Evolutionary conservation across 2,113 vertebrate genomes (phyloP).

Genomic region (Crotophaga sulcirostris): DNA sequence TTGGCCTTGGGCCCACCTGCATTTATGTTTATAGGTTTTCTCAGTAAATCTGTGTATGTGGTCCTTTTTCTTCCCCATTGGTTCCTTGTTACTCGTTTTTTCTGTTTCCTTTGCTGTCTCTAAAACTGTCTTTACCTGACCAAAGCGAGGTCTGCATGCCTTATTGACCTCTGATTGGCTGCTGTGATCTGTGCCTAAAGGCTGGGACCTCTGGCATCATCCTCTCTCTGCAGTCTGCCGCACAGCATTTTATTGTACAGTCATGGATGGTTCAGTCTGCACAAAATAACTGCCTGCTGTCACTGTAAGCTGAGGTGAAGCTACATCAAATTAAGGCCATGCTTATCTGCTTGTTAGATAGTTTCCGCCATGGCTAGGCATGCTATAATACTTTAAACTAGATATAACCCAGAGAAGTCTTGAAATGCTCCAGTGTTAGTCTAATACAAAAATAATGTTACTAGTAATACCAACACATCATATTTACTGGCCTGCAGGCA

Average conservation of each 20-base stretch:
- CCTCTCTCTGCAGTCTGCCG: background rate
- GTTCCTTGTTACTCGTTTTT: background rate
- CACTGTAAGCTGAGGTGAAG: background rate
- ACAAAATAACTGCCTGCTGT: background rate
- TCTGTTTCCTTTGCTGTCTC: background rate
- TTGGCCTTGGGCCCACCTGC: background rate
- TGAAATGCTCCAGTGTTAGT: background rate
- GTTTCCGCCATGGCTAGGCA: background rate
- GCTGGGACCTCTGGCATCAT: background rate
- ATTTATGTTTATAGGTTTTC: background rate
- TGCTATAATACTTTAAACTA: background rate
- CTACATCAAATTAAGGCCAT: background rate
- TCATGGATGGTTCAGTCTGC: background rate
- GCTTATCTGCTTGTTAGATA: background rate
- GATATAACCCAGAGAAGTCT: background rate
- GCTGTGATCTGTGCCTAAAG: background rate
- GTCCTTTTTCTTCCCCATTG: background rate
- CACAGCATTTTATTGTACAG: background rate
- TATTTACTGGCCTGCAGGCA: background rate
- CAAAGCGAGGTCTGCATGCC: accelerated
- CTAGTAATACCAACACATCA: no score
- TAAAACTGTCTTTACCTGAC: accelerated
- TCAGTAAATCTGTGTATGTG: background rate
- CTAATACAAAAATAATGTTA: background rate
- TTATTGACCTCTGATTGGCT: accelerated